Evolutionary conservation across 2,888 invertebrate genomes (phyloP), one percentile per base, ranked within the genome.

Genomic region (Girardia tigrina): DNA sequence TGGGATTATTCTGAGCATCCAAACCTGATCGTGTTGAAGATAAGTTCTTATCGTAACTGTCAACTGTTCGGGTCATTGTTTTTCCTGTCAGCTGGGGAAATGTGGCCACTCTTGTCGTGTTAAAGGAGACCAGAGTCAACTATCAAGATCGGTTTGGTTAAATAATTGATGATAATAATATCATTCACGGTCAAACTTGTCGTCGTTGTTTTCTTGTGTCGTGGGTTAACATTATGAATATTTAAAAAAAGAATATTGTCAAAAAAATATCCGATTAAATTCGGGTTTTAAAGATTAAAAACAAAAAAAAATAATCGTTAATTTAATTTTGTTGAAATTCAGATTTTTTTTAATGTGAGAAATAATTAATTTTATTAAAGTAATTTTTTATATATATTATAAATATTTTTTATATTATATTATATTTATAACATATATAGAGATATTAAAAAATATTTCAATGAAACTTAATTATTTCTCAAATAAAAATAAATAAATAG

Each of bases 61-160:
- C 56, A 56, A 56, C 56, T 56, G 56, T 56, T n/a, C 56, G 56
- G 56, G 56, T 56, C 56, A 56, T 56, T 56, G 56, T 56, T 56
- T 56, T 56, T 56, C 16, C 56, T 56, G n/a, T 56, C 56, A 56
- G 23, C 56, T 56, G 56, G 56, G 56, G 56, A 56, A 56, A 56
- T 56, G 23, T 56, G 56, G 6, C n/a, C 56, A 56, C 56, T 56
- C 20, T 56, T 56, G 56, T 56, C 56, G 56, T 56, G 56, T 56
- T 56, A 56, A 20, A 23, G 56, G 23, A 56, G 56, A 56, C 56
- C 4, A 56, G 56, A 56, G 23, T 56, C n/a, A 56, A 56, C 56
- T 56, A 56, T 56, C 56, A 56, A 56, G 56, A 12, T 56, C 56
- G 56, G 4, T 56, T 56, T 56, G 56, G 56, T 56, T 56, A 23